Evolutionary conservation across 2,888 invertebrate genomes (phyloP).

Genomic region (Quadroppia sp.): DNA sequence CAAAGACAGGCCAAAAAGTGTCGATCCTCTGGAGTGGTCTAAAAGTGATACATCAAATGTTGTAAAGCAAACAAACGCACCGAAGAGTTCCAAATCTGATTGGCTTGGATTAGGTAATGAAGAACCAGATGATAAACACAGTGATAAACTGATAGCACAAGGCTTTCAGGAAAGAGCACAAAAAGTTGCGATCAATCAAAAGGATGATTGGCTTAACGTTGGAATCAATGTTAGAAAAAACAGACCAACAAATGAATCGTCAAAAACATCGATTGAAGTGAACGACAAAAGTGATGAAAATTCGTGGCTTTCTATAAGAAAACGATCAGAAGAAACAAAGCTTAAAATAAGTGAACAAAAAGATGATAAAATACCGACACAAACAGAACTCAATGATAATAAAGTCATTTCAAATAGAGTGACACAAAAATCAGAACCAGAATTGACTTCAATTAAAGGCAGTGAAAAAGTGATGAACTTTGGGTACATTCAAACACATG

Average conservation of each 20-base stretch:
- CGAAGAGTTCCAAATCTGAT: slow-evolving; percentile 27
- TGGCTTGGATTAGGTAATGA: slow-evolving; percentile 39
- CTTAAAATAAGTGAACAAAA: background rate
- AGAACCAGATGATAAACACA: background rate
- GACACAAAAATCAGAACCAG: background rate
- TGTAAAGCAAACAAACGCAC: background rate
- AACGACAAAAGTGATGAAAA: background rate
- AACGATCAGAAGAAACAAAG: slow-evolving; percentile 1
- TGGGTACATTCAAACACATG: background rate
- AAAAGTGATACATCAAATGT: background rate
- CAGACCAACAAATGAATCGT: slow-evolving; percentile 16
- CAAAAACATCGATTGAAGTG: background rate
- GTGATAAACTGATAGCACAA: background rate
- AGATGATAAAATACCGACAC: background rate
- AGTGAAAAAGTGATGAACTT: background rate
- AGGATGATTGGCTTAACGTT: slow-evolving; percentile 39
- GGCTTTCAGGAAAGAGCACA: background rate
- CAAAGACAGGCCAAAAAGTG: background rate
- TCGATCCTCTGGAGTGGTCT: slow-evolving; percentile 1
- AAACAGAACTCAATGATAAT: background rate
- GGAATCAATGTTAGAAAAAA: slow-evolving; percentile 37
- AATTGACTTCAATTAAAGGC: background rate
- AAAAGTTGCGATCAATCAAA: background rate
- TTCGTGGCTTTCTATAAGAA: slow-evolving; percentile 5
- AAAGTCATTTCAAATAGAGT: background rate